A percentile compares a stretch with the other conserved stretches of the same genome.
Evolutionary conservation across 2,888 invertebrate species (phyloP).

Genomic region (Scotopteryx bipunctaria): DNA sequence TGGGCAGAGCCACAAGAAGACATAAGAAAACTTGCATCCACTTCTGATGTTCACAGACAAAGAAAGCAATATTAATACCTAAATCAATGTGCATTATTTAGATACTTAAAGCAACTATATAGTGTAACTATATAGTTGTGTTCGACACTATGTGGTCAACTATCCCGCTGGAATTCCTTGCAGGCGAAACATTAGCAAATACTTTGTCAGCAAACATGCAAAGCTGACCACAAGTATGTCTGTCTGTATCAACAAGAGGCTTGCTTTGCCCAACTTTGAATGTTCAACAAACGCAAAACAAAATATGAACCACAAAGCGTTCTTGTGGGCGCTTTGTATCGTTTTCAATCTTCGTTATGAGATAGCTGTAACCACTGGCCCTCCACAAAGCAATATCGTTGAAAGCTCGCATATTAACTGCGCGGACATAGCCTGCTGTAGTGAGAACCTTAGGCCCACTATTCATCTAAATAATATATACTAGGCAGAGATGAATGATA

Average conservation of each 20-base stretch:
- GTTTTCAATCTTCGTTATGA: slow-evolving; percentile 75
- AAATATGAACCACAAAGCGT: slow-evolving; percentile 76
- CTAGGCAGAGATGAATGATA: not conserved
- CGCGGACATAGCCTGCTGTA: slow-evolving; percentile 38
- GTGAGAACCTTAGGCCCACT: slow-evolving; percentile 20
- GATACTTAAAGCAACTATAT: no score
- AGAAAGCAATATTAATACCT: no score
- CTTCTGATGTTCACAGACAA: no score
- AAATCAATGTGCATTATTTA: no score
- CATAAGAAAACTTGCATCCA: no score
- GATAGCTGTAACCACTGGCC: slow-evolving; percentile 64
- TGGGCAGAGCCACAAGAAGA: no score
- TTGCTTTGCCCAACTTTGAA: slow-evolving; percentile 41
- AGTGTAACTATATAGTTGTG: no score
- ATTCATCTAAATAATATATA: not conserved
- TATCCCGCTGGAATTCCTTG: no score
- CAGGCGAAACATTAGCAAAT: slow-evolving; percentile 18
- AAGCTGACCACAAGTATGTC: slow-evolving; percentile 43
- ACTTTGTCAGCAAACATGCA: slow-evolving; percentile 29
- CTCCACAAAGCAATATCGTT: slow-evolving; percentile 74
- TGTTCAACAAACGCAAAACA: slow-evolving; percentile 44
- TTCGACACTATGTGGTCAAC: no score
- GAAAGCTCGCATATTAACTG: slow-evolving; percentile 72
- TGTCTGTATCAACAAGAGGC: slow-evolving; percentile 50
- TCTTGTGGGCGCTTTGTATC: slow-evolving; percentile 76